Conservation (phyloP, 2,797 vertebrate species). For the Chromis chromis region DNA sequence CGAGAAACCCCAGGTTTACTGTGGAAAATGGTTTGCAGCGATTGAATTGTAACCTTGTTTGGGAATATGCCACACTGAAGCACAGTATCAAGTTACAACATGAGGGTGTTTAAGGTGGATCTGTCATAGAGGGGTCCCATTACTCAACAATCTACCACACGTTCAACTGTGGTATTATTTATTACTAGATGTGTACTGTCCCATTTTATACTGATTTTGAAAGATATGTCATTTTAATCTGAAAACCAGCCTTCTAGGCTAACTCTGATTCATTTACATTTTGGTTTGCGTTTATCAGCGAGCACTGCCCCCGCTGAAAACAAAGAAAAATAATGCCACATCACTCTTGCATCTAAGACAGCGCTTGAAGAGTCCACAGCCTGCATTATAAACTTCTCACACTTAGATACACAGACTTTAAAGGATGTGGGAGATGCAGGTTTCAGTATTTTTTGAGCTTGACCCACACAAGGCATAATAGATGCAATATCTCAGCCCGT, state of each 20-base stretch:
- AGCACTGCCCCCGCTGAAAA: background rate
- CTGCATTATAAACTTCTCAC: background rate
- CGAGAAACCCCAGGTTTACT: constrained; percentile 24
- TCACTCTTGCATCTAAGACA: background rate
- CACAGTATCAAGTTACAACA: constrained; percentile 8
- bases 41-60: background rate
- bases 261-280: background rate
- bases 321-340: background rate
- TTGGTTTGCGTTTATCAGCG: background rate
- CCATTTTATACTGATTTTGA: background rate
- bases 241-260: background rate
- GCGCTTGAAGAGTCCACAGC: background rate
- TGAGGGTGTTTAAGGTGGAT: background rate
- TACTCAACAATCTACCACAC: background rate
- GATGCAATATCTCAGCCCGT: background rate
- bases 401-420: background rate
- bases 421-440: background rate
- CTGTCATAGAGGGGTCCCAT: background rate
- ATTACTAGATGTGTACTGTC: background rate
- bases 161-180: background rate
- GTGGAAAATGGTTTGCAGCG: constrained; percentile 7
- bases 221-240: background rate
- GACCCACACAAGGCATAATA: background rate
- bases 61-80: constrained; percentile 5
- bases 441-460: constrained; percentile 2